These are phyloP conservation scores for Hylomyscus alleni DNA, from an alignment of 2,797 vertebrate species.

Conservation along the genomic window DNA sequence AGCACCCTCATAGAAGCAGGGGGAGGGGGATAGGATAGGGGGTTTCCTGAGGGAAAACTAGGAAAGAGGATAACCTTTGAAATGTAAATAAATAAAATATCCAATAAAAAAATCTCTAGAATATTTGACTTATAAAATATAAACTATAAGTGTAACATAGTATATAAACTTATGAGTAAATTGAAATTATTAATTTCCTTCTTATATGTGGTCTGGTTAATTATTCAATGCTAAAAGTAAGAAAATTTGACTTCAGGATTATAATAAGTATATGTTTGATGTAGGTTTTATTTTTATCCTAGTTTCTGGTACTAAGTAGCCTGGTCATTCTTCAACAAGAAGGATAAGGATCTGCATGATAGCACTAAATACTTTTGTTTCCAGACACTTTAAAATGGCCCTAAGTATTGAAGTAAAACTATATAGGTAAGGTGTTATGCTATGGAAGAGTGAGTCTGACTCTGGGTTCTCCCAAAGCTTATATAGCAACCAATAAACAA, in stretches of 20 bases:
- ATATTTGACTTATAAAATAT: neutral
- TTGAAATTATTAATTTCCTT: constrained; percentile 6
- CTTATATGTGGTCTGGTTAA: neutral
- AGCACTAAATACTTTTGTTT: neutral
- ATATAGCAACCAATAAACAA: neutral
- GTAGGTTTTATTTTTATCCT: constrained; percentile 44
- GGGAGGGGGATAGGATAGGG: too few species aligned
- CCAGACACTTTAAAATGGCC: neutral
- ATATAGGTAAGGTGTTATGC: neutral
- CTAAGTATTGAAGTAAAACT: neutral
- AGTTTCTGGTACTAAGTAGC: constrained; percentile 29
- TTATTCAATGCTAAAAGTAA: constrained; percentile 20
- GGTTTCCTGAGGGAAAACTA: too few species aligned
- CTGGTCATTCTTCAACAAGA: neutral
- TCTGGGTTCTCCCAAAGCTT: neutral
- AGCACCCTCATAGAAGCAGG: too few species aligned
- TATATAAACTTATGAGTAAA: neutral
- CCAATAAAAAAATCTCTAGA: neutral
- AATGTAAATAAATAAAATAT: too few species aligned
- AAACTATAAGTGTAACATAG: neutral
- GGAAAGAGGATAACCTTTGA: too few species aligned
- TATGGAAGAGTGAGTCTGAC: neutral
- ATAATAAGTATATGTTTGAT: neutral
- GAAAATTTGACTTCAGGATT: neutral
- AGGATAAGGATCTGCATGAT: neutral